Evolutionary conservation across 2,113 vertebrate species (phyloP).

Genomic region (Gobio gobio): DNA sequence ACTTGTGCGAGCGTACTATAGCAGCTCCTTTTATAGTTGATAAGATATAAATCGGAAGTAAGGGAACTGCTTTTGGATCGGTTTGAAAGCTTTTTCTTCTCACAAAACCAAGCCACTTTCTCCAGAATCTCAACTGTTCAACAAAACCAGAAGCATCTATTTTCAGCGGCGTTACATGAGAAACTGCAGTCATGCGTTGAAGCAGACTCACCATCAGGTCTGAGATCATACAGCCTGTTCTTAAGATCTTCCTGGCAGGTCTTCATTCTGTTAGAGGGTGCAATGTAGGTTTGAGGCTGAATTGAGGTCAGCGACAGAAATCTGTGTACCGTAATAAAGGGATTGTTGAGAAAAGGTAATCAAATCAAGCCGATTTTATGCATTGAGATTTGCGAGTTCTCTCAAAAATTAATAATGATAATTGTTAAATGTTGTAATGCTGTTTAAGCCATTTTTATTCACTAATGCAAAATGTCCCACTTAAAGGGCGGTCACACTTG

Average conservation of each 20-base stretch:
- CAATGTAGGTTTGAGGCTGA: not conserved
- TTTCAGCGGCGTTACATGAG: slow-evolving; percentile 16
- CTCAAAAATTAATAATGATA: not conserved
- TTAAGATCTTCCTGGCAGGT: not conserved
- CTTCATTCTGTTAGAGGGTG: not conserved
- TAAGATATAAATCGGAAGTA: slow-evolving; percentile 33
- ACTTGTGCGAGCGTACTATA: not conserved
- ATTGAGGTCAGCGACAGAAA: not conserved
- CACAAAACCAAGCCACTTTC: slow-evolving; percentile 1
- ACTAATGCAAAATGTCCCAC: too few relatives aligned
- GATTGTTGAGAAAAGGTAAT: not conserved
- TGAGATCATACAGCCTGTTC: slow-evolving; percentile 7
- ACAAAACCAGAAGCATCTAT: slow-evolving; percentile 32
- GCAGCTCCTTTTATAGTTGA: slow-evolving; percentile 26
- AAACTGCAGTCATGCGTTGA: slow-evolving; percentile 43
- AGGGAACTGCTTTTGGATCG: slow-evolving; percentile 1
- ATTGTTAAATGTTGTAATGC: not conserved
- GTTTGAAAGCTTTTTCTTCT: slow-evolving; percentile 34
- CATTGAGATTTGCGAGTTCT: not conserved
- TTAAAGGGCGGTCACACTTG: too few relatives aligned
- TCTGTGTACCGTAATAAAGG: not conserved
- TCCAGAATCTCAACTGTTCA: not conserved
- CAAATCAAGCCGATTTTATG: not conserved
- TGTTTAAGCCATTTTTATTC: too few relatives aligned
- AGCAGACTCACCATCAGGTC: slow-evolving; percentile 11